Conservation (phyloP, 2,888 invertebrate species). For the Brachypterus glaber region DNA sequence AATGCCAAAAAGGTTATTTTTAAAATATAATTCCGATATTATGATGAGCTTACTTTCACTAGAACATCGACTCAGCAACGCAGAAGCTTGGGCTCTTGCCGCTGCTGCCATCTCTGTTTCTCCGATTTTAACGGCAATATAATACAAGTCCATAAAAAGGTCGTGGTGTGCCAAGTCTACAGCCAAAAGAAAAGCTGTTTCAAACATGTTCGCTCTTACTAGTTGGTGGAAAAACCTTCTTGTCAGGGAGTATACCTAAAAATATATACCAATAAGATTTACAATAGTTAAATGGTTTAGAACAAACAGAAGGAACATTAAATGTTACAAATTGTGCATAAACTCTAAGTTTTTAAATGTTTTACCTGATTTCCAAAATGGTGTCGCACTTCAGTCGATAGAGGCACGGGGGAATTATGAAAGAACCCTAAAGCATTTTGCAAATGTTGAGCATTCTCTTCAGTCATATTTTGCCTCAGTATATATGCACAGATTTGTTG, state of each 20-base stretch:
- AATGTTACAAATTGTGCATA: background rate
- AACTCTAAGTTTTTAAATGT: conserved; percentile 2
- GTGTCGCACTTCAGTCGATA: conserved; percentile 58
- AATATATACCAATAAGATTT: conserved; percentile 9
- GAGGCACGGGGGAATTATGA: conserved; percentile 57
- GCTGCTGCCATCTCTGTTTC: conserved; percentile 57
- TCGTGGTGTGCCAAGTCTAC: conserved; percentile 81
- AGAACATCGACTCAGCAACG: conserved; percentile 37
- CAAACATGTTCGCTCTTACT: conserved; percentile 62
- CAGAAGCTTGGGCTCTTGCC: conserved; percentile 57
- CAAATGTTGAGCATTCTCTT: conserved; percentile 54
- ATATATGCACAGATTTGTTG: conserved; percentile 63
- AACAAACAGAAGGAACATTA: background rate
- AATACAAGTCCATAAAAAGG: conserved; percentile 74
- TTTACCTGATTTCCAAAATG: conserved; percentile 56
- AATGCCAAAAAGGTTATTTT: background rate
- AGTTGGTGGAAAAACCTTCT: conserved; percentile 81
- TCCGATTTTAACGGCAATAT: conserved; percentile 55
- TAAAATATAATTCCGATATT: conserved; percentile 3
- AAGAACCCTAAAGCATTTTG: conserved; percentile 75
- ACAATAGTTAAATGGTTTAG: conserved; percentile 1
- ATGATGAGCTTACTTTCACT: conserved; percentile 37
- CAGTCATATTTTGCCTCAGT: conserved; percentile 48
- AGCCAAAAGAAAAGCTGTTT: conserved; percentile 76
- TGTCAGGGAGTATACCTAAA: conserved; percentile 68